Conservation (phyloP, 2,888 invertebrate species). For the Scaeva pyrastri region DNA sequence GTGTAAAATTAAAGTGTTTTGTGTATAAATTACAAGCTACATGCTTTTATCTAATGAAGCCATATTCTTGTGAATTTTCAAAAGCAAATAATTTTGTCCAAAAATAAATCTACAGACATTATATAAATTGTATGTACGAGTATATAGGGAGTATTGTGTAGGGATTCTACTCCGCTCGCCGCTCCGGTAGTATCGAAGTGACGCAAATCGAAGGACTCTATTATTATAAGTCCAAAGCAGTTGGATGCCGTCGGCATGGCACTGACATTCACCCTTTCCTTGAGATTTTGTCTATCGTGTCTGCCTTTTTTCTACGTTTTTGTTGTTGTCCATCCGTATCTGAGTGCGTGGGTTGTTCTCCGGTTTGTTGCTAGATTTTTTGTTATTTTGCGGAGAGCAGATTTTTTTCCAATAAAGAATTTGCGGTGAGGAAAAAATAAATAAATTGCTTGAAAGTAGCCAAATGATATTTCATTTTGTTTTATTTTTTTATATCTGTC, state of each 20-base stretch:
- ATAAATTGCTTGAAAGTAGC: constrained; percentile 12
- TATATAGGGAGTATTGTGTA: too few relatives aligned
- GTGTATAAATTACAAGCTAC: constrained; percentile 25
- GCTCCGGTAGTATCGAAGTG: constrained; percentile 31
- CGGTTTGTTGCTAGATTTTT: constrained; percentile 23
- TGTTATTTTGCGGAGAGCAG: constrained; percentile 59
- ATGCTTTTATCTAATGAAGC: constrained; percentile 24
- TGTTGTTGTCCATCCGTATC: not conserved
- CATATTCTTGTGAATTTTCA: constrained; percentile 35
- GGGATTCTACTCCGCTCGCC: constrained; percentile 38
- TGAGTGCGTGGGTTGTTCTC: constrained; percentile 53
- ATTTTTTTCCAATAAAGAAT: constrained; percentile 37
- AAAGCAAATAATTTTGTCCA: constrained; percentile 62
- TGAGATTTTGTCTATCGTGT: constrained; percentile 21
- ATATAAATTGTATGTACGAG: constrained; percentile 19
- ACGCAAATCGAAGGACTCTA: constrained; percentile 63
- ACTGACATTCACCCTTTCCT: constrained; percentile 43
- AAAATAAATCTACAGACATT: constrained; percentile 28
- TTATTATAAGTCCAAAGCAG: constrained; percentile 12
- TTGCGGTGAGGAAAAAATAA: constrained; percentile 33
- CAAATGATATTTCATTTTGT: constrained; percentile 10
- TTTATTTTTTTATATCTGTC: not conserved
- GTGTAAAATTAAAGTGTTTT: constrained; percentile 22
- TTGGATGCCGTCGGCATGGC: constrained; percentile 21
- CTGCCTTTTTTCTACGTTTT: constrained; percentile 32